phyloP scores from a whole-genome alignment of 1,140 invertebrate genomes.

The Drosophila arizonae region DNA sequence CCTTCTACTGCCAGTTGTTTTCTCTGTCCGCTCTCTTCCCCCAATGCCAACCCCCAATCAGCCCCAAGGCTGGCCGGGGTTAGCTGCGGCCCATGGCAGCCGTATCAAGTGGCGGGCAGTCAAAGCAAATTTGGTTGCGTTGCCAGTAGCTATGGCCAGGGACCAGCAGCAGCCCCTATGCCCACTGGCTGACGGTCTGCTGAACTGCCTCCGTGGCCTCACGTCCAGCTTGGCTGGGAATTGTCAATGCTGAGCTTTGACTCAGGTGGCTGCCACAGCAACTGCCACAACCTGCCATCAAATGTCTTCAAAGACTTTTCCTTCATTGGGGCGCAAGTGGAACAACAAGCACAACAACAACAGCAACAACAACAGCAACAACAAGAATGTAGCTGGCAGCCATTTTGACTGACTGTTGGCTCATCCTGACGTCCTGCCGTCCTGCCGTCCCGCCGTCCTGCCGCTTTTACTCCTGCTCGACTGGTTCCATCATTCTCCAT shows the following conservation, averaged over 20 bases:
- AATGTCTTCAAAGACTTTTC: slow-evolving; percentile 60
- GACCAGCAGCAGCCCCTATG: slow-evolving; percentile 2
- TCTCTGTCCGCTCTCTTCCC: background rate
- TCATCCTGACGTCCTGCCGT: background rate
- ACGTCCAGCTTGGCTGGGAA: slow-evolving; percentile 29
- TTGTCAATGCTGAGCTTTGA: slow-evolving; percentile 52
- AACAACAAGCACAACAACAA: slow-evolving; percentile 28
- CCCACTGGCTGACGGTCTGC: background rate
- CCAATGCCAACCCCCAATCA: slow-evolving; percentile 1
- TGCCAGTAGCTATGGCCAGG: slow-evolving; percentile 33
- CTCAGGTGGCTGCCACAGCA: slow-evolving; percentile 50
- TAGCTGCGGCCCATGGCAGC: slow-evolving; percentile 8
- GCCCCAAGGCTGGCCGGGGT: slow-evolving; percentile 1
- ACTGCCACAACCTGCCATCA: slow-evolving; percentile 25
- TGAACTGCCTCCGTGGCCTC: background rate
- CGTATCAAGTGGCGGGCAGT: slow-evolving; percentile 44
- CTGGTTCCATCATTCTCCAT: slow-evolving; percentile 1
- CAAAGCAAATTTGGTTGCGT: slow-evolving; percentile 46
- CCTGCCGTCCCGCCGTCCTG: background rate
- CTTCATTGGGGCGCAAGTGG: slow-evolving; percentile 60
- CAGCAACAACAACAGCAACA: slow-evolving; percentile 38
- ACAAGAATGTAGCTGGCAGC: slow-evolving; percentile 17
- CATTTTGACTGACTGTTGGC: too few species aligned
- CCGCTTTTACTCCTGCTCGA: background rate
- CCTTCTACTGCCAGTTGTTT: slow-evolving; percentile 18